Conservation (phyloP, 2,888 invertebrate species). For the Allolobophora icterica region DNA sequence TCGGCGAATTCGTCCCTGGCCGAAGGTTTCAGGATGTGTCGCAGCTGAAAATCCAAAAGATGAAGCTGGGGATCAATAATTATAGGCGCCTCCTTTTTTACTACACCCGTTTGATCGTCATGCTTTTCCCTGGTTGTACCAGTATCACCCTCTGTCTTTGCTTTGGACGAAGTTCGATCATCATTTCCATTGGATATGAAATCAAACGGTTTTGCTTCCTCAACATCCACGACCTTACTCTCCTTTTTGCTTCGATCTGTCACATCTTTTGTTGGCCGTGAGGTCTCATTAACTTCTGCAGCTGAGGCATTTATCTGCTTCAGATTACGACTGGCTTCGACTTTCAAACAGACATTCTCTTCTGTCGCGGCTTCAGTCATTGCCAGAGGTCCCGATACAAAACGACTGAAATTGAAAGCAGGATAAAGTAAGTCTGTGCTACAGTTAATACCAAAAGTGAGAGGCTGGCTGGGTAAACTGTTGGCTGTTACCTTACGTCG, state of each 20-base stretch:
- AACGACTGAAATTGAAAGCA: not conserved
- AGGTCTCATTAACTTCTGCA: not conserved
- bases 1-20: not conserved
- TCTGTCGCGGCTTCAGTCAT: not conserved
- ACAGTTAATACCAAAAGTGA: not conserved
- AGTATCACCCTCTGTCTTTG: not conserved
- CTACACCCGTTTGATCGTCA: not conserved
- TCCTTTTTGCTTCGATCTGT: not conserved
- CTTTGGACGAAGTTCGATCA: not conserved
- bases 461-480: not conserved
- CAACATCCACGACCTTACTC: not conserved
- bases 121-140: not conserved
- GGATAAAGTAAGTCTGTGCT: not conserved
- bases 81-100: not conserved
- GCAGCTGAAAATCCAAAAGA: conserved; percentile 51
- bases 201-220: not conserved
- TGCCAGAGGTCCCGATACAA: not conserved
- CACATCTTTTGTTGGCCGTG: not conserved
- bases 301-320: not conserved
- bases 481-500: not conserved
- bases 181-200: not conserved
- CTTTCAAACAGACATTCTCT: not conserved
- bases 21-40: conserved; percentile 49
- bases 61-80: conserved; percentile 45
- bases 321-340: not conserved